These are phyloP conservation scores for Calycopis cecrops DNA, from an alignment of 1,140 invertebrate species.

Conservation along the genomic window DNA sequence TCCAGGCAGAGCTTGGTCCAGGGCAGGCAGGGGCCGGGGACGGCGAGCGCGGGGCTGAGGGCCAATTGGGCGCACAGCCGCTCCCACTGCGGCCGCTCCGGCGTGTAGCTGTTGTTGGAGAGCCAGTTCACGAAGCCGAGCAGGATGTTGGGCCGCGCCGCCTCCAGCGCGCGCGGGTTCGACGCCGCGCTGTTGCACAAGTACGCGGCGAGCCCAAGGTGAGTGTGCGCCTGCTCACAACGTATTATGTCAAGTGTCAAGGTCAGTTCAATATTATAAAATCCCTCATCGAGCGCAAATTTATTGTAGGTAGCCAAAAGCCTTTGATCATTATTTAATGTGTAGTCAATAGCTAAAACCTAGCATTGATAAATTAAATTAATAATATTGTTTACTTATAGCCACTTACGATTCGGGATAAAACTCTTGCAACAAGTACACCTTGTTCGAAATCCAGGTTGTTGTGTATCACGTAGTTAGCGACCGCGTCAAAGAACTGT, in stretches of 20 bases:
- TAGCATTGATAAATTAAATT: too few relatives aligned
- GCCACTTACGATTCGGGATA: constrained; percentile 74
- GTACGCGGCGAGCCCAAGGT: constrained; percentile 75
- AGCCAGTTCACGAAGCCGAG: constrained; percentile 72
- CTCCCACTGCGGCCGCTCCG: constrained; percentile 71
- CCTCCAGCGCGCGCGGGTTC: constrained; percentile 45
- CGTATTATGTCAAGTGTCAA: neutral
- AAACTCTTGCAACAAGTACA: constrained; percentile 64
- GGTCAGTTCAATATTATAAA: too few relatives aligned
- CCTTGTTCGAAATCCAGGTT: constrained; percentile 71
- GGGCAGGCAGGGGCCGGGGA: constrained; percentile 46
- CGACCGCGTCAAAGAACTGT: constrained; percentile 71
- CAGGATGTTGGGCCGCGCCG: constrained; percentile 43
- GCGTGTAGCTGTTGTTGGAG: constrained; percentile 76
- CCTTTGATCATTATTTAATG: too few relatives aligned
- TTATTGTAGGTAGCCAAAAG: too few relatives aligned
- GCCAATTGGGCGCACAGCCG: constrained; percentile 60
- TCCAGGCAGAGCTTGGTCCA: constrained; percentile 72
- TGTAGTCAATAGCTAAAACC: too few relatives aligned
- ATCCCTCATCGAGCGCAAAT: too few relatives aligned
- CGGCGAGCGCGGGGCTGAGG: constrained; percentile 45
- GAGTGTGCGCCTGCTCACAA: constrained; percentile 68
- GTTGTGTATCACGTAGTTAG: constrained; percentile 65
- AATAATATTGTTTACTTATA: too few relatives aligned
- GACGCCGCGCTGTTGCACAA: constrained; percentile 64